Conservation (phyloP, 2,797 vertebrate species). For the Oceanodroma leucorhoa region DNA sequence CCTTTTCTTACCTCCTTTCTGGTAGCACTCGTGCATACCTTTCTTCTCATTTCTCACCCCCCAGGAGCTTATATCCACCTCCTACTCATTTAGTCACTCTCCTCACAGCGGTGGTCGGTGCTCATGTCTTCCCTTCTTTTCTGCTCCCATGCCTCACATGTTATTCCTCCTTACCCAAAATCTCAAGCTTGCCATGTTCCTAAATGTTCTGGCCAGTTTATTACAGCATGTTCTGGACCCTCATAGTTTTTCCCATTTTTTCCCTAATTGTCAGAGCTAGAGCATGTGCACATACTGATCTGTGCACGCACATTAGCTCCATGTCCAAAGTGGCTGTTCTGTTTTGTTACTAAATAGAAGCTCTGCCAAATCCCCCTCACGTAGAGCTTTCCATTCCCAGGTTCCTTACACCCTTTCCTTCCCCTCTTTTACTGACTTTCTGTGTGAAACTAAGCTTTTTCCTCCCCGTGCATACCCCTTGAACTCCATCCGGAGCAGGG, state of each 20-base stretch:
- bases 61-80: neutral
- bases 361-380: neutral
- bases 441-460: neutral
- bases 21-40: neutral
- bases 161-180: neutral
- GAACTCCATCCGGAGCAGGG: neutral
- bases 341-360: neutral
- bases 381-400: neutral
- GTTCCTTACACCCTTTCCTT: neutral
- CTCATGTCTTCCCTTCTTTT: neutral
- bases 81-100: neutral
- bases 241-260: neutral
- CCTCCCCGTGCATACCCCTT: neutral
- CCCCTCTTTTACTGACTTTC: neutral
- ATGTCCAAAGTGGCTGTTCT: neutral
- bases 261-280: neutral
- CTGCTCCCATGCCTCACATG: neutral
- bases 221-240: neutral
- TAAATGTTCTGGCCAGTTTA: neutral
- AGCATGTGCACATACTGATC: fast-evolving
- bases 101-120: neutral
- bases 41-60: neutral
- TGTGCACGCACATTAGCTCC: neutral
- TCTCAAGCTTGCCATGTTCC: neutral
- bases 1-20: neutral